These are phyloP conservation scores for Falco concolor DNA, from an alignment of 2,797 vertebrate species.

Conservation along the genomic window DNA sequence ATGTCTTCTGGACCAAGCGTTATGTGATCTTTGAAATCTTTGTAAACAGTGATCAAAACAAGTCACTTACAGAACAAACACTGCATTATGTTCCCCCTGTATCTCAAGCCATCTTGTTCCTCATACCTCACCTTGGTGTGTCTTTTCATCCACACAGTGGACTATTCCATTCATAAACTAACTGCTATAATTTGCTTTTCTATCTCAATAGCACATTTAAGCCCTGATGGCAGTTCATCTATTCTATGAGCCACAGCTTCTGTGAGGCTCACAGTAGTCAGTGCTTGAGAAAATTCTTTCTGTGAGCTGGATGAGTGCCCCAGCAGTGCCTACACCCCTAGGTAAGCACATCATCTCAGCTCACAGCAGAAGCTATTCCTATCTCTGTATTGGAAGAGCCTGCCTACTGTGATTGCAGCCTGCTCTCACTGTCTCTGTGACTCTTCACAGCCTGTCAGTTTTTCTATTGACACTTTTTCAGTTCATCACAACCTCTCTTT, in stretches of 20 bases:
- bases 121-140: background rate
- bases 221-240: background rate
- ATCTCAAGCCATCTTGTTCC: background rate
- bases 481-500: conserved; percentile 37
- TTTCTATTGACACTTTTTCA: conserved; percentile 45
- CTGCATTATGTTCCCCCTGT: background rate
- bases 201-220: background rate
- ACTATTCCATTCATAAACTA: background rate
- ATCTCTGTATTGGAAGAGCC: conserved; percentile 9
- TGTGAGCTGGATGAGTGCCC: background rate
- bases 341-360: conserved; percentile 7
- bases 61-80: background rate
- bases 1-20: background rate
- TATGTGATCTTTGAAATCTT: background rate
- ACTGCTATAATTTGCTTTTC: background rate
- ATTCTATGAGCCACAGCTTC: background rate
- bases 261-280: background rate
- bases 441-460: conserved; percentile 62
- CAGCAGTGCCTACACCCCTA: background rate
- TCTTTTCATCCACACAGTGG: background rate
- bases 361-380: conserved; percentile 26
- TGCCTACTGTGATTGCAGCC: conserved; percentile 38
- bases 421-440: conserved; percentile 42
- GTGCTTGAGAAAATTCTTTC: background rate
- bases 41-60: background rate